These are phyloP conservation scores for Bradypodion ventrale DNA, from an alignment of 2,797 vertebrate genomes.

Conservation along the genomic window DNA sequence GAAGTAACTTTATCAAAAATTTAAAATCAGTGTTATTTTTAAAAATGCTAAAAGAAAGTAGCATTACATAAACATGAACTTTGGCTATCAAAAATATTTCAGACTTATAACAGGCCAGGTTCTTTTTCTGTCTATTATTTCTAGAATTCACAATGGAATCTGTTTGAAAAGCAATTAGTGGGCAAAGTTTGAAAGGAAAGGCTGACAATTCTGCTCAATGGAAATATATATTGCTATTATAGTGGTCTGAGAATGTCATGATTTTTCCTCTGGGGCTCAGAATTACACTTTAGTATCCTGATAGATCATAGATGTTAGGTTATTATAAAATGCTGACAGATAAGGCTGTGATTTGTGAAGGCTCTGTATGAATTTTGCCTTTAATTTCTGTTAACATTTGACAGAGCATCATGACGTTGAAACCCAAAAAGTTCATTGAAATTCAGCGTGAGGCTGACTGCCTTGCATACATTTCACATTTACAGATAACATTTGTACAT, in stretches of 20 bases:
- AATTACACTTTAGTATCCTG: conserved; percentile 63
- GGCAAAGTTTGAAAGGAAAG: conserved; percentile 67
- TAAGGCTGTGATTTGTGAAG: conserved; percentile 72
- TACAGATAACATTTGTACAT: conserved; percentile 70
- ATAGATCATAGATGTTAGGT: conserved; percentile 68
- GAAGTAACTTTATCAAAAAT: conserved; percentile 61
- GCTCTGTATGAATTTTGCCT: conserved; percentile 72
- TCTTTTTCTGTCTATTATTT: conserved; percentile 47
- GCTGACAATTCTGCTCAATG: conserved; percentile 67
- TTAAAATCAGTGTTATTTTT: conserved; percentile 61
- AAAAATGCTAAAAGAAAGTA: conserved; percentile 57
- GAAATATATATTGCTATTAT: conserved; percentile 71
- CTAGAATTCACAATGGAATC: conserved; percentile 52
- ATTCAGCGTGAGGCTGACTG: conserved; percentile 66
- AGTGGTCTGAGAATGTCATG: conserved; percentile 63
- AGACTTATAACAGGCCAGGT: conserved; percentile 52
- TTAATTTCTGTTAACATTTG: conserved; percentile 77
- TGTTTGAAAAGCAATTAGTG: conserved; percentile 68
- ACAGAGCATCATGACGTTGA: conserved; percentile 73
- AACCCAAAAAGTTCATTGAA: conserved; percentile 72
- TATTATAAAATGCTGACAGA: conserved; percentile 76
- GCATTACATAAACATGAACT: conserved; percentile 60
- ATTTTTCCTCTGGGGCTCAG: conserved; percentile 65
- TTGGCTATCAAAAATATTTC: conserved; percentile 58
- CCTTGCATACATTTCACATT: conserved; percentile 69